These are phyloP conservation scores for Pelagia noctiluca DNA, from an alignment of 30 jellyfish, hydroid and myxozoan species.

Conservation along the genomic window DNA sequence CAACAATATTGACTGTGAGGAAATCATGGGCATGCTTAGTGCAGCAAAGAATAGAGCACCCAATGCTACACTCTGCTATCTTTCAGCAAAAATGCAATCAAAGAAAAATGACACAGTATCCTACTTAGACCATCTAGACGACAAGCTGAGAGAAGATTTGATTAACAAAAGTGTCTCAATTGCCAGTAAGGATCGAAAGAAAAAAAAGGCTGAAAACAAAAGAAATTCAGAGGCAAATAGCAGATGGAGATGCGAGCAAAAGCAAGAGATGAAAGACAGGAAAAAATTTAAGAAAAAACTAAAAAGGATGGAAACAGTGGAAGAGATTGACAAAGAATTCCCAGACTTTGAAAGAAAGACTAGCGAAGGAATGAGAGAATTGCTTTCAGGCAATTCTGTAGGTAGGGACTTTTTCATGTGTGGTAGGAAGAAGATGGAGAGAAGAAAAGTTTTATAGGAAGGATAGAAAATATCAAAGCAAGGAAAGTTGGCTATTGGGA, in stretches of 20 bases:
- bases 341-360: slow-evolving; percentile 11
- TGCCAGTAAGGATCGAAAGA: too few species aligned
- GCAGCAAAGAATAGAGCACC: slow-evolving; percentile 11
- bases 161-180: too few species aligned
- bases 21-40: too few species aligned
- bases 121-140: slow-evolving; percentile 12
- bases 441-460: not conserved
- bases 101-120: slow-evolving; percentile 18
- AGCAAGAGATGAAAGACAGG: not conserved
- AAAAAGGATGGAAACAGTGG: slow-evolving; percentile 6
- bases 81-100: slow-evolving; percentile 2
- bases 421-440: slow-evolving; percentile 4
- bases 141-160: not conserved
- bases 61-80: slow-evolving; percentile 42
- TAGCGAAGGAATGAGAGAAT: not conserved
- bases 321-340: slow-evolving; percentile 21
- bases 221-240: not conserved
- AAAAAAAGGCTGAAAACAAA: too few species aligned
- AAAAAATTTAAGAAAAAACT: not conserved
- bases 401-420: slow-evolving; percentile 4
- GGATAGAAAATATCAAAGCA: slow-evolving; percentile 8
- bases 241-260: slow-evolving; percentile 22
- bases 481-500: not conserved
- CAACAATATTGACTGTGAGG: slow-evolving; percentile 23
- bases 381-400: not conserved